A percentile compares a stretch with the other conserved stretches of the same genome.
phyloP scores from a whole-genome alignment of 2,797 vertebrate genomes.

The Hephaestus fuliginosus region DNA sequence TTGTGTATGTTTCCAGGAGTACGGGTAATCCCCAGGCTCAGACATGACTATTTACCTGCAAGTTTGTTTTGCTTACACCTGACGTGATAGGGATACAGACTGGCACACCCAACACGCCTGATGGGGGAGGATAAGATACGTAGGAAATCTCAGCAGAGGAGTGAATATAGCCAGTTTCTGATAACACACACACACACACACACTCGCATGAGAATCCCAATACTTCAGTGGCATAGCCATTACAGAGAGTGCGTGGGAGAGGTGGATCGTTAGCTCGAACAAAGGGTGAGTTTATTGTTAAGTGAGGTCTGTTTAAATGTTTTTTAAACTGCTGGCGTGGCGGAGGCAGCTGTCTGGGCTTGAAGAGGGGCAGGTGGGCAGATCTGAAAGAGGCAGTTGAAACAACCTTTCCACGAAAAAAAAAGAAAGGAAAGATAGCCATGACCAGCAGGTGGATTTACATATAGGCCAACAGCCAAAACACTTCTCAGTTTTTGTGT shows the following conservation, averaged over 20 bases:
- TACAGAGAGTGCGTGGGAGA: constrained; percentile 53
- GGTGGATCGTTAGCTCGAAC: constrained; percentile 64
- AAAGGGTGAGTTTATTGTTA: constrained; percentile 71
- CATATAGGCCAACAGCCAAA: constrained; percentile 63
- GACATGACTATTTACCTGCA: constrained; percentile 70
- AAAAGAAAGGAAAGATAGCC: not conserved
- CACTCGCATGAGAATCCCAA: constrained; percentile 42
- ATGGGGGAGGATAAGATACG: constrained; percentile 29
- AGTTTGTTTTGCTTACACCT: constrained; percentile 22
- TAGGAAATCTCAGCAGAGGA: constrained; percentile 29
- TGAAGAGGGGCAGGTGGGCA: constrained; percentile 66
- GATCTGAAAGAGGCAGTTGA: constrained; percentile 61
- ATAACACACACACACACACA: constrained; percentile 17
- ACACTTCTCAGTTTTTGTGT: constrained; percentile 8
- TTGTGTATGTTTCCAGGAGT: constrained; percentile 34
- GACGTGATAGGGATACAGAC: constrained; percentile 30
- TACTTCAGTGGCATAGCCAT: constrained; percentile 41
- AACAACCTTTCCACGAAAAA: constrained; percentile 35
- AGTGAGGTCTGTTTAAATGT: constrained; percentile 70
- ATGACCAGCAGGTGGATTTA: constrained; percentile 67
- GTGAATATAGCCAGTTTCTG: constrained; percentile 3
- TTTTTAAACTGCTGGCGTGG: constrained; percentile 61
- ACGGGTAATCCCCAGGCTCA: constrained; percentile 66
- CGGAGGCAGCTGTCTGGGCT: constrained; percentile 57
- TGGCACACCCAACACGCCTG: constrained; percentile 23